These are phyloP conservation scores for Drosophila kepulauana DNA, from an alignment of 1,140 invertebrate genomes.

Conservation along the genomic window DNA sequence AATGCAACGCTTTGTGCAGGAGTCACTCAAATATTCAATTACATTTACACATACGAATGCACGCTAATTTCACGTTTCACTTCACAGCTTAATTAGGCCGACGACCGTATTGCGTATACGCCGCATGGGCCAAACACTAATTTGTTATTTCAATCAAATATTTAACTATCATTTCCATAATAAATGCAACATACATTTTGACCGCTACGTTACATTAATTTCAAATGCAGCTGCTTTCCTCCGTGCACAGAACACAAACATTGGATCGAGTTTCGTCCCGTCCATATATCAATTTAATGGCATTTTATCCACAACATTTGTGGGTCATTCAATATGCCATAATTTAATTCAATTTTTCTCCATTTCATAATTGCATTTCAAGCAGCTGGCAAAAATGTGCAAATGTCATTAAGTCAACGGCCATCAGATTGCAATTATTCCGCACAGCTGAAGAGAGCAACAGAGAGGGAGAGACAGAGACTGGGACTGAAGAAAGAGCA, in stretches of 20 bases:
- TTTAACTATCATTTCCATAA: conserved; percentile 55
- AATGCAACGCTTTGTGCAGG: conserved; percentile 14
- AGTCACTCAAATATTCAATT: conserved; percentile 1
- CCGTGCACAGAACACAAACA: conserved; percentile 6
- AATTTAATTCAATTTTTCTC: conserved; percentile 57
- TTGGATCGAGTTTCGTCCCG: not conserved
- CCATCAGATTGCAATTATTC: conserved; percentile 39
- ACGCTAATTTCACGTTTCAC: conserved; percentile 1
- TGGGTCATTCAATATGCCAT: conserved; percentile 50
- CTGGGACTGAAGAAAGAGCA: not conserved
- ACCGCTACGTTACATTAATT: conserved; percentile 16
- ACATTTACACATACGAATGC: conserved; percentile 1
- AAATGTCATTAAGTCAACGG: conserved; percentile 54
- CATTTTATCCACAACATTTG: conserved; percentile 37
- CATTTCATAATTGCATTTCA: conserved; percentile 45
- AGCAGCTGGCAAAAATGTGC: conserved; percentile 61
- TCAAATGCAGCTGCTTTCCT: conserved; percentile 35
- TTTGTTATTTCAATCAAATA: conserved; percentile 44
- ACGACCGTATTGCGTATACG: conserved; percentile 44
- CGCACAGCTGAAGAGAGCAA: conserved; percentile 1
- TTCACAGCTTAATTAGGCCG: conserved; percentile 37
- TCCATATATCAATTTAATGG: conserved; percentile 35
- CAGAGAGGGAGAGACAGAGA: not conserved
- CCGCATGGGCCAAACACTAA: conserved; percentile 17
- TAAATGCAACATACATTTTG: conserved; percentile 6